A percentile compares a stretch with the other conserved stretches of the same genome.
Conservation (phyloP, 2,797 vertebrate genomes). For the Hypotaenidia okinawae region DNA sequence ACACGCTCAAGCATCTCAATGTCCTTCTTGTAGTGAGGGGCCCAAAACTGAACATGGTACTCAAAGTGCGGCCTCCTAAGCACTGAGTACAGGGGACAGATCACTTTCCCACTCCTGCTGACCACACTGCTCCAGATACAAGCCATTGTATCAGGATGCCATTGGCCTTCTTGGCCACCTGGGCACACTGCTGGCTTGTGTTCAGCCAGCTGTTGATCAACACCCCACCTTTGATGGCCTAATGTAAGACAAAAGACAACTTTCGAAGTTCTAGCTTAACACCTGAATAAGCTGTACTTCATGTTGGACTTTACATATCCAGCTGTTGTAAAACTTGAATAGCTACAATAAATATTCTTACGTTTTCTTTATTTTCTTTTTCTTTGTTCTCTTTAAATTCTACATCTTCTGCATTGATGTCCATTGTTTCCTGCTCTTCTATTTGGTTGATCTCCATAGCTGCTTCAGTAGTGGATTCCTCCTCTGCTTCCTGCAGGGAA, state of each 20-base stretch:
- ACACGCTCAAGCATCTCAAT: too few relatives aligned
- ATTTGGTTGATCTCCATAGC: conserved; percentile 49
- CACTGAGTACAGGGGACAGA: too few relatives aligned
- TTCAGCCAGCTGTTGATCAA: too few relatives aligned
- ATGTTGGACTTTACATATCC: neutral
- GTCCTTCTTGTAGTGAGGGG: too few relatives aligned
- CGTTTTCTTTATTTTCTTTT: conserved; percentile 82
- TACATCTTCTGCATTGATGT: conserved; percentile 40
- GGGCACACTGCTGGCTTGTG: too few relatives aligned
- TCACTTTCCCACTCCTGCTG: too few relatives aligned
- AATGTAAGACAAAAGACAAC: neutral
- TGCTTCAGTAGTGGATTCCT: conserved; percentile 18
- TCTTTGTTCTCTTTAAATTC: conserved; percentile 76
- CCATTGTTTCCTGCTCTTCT: conserved; percentile 65
- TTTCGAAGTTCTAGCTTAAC: neutral
- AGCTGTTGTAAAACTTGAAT: neutral
- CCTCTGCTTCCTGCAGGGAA: conserved; percentile 59
- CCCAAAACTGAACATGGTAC: too few relatives aligned
- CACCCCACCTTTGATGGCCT: neutral
- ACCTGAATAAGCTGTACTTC: neutral
- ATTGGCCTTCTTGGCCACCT: too few relatives aligned
- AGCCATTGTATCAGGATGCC: too few relatives aligned
- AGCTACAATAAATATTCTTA: conserved; percentile 63
- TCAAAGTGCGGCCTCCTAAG: too few relatives aligned
- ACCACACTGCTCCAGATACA: too few relatives aligned